These are phyloP conservation scores for Trichacis sp. DNA, from an alignment of 2,888 invertebrate species.

Conservation along the genomic window DNA sequence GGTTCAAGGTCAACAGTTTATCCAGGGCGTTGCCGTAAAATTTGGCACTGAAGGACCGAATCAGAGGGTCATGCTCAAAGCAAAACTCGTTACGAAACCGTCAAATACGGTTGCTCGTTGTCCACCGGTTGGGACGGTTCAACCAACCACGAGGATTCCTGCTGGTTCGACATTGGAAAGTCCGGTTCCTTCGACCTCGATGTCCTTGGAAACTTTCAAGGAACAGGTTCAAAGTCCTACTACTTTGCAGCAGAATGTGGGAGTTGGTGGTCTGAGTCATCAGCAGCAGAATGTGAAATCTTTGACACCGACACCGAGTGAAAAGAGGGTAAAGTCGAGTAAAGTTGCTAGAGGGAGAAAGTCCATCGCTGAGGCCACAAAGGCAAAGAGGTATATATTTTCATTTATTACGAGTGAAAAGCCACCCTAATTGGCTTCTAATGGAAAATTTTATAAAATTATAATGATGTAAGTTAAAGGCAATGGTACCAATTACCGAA, in stretches of 20 bases:
- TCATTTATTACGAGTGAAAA: constrained; percentile 1
- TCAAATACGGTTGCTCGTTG: constrained; percentile 65
- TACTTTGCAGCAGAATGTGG: constrained; percentile 2
- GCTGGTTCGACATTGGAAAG: constrained; percentile 28
- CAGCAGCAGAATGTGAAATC: constrained; percentile 12
- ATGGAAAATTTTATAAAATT: not conserved
- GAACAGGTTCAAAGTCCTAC: too few species aligned
- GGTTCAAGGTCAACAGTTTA: constrained; percentile 68
- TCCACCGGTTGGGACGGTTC: constrained; percentile 73
- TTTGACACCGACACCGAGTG: constrained; percentile 6
- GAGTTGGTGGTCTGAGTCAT: constrained; percentile 9
- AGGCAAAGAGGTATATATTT: constrained; percentile 30
- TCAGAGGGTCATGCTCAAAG: constrained; percentile 74
- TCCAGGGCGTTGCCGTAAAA: constrained; percentile 77
- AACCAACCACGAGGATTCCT: constrained; percentile 70
- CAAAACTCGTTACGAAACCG: constrained; percentile 76
- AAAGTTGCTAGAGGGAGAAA: constrained; percentile 29
- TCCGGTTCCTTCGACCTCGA: constrained; percentile 30
- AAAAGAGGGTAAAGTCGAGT: constrained; percentile 37
- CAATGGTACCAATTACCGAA: too few species aligned
- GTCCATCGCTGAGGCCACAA: constrained; percentile 11
- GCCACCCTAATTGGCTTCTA: not conserved
- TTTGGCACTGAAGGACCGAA: constrained; percentile 76
- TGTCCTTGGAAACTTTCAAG: not conserved
- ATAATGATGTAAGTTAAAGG: constrained; percentile 40